Percentiles rank a stretch among this genome's conserved stretches.
Conservation (phyloP, 2,113 vertebrate species). For the Gymnogyps californianus region DNA sequence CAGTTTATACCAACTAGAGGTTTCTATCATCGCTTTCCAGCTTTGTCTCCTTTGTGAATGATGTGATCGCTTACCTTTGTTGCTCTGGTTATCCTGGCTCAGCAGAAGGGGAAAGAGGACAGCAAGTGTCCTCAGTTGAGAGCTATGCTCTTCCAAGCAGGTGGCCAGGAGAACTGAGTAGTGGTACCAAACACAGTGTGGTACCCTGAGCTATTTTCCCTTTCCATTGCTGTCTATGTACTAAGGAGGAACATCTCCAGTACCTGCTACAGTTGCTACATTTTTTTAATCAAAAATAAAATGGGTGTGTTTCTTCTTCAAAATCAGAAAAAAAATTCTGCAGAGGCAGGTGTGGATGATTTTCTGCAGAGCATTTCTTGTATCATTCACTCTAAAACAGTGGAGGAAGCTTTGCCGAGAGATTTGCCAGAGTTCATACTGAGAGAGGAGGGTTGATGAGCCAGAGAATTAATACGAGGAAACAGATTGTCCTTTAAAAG, state of each 20-base stretch:
- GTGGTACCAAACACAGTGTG: background rate
- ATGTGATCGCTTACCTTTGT: background rate
- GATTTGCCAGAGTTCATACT: background rate
- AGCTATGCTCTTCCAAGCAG: background rate
- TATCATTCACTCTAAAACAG: background rate
- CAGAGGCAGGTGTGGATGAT: background rate
- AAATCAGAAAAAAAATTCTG: background rate
- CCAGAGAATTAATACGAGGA: background rate
- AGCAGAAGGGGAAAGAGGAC: background rate
- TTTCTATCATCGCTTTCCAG: background rate
- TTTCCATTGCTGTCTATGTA: background rate
- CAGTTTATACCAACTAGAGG: background rate
- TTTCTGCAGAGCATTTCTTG: background rate
- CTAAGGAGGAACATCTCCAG: background rate
- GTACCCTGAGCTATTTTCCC: background rate
- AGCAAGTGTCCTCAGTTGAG: background rate
- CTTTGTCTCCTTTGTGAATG: background rate
- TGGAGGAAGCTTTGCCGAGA: background rate
- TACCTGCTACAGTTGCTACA: background rate
- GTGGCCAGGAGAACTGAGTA: background rate
- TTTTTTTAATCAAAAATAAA: background rate
- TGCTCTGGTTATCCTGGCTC: background rate
- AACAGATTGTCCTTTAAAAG: slow-evolving; percentile 23
- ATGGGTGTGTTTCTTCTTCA: background rate
- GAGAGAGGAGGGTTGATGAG: background rate